A percentile compares a stretch with the other conserved stretches of the same genome.
phyloP scores from a whole-genome alignment of 1,140 invertebrate genomes.

The Halesus radiatus region DNA sequence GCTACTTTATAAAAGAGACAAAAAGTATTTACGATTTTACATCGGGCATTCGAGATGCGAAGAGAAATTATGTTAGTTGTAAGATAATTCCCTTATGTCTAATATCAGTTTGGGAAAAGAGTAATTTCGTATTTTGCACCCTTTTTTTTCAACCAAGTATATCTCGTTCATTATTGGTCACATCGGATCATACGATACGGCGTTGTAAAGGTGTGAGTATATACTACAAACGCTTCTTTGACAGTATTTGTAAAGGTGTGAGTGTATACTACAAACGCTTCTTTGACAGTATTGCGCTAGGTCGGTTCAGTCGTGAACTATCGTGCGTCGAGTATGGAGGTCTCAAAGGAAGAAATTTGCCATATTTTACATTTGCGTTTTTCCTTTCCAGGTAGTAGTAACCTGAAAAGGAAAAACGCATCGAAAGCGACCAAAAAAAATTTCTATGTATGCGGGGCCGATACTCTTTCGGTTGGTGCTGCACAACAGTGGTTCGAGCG shows the following conservation, averaged over 20 bases:
- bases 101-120: no score
- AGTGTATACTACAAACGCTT: constrained; percentile 21
- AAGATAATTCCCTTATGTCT: no score
- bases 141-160: constrained; percentile 36
- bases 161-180: constrained; percentile 15
- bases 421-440: constrained; percentile 7
- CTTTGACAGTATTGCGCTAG: constrained; percentile 43
- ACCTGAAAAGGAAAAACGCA: no score
- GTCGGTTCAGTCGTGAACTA: constrained; percentile 51
- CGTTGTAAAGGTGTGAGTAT: constrained; percentile 9
- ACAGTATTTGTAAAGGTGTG: constrained; percentile 15
- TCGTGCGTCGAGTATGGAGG: constrained; percentile 20
- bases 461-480: constrained; percentile 19
- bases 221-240: constrained; percentile 15
- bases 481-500: constrained; percentile 20
- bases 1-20: no score
- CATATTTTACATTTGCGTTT: constrained; percentile 20
- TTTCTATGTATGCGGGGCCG: constrained; percentile 6
- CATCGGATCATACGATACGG: neutral
- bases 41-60: no score
- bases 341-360: constrained; percentile 19
- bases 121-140: no score
- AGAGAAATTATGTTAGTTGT: no score
- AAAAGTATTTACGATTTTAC: no score
- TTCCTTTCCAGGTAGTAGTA: no score